These are phyloP conservation scores for Pomacea canaliculata DNA, from an alignment of 2,888 invertebrate genomes.

Conservation along the genomic window DNA sequence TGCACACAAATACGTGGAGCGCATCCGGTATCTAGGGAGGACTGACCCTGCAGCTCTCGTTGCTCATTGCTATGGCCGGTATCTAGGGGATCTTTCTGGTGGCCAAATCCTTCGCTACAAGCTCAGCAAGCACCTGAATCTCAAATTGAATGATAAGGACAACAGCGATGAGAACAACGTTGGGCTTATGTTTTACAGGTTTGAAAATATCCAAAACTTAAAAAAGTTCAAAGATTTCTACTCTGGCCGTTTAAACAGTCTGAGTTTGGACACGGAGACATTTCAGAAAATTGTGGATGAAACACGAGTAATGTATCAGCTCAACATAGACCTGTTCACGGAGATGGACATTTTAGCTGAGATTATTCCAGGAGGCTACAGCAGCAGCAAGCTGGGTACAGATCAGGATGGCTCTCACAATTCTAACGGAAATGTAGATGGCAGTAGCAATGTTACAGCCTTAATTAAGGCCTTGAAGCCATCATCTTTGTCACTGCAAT, in stretches of 20 bases:
- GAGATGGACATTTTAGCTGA: slow-evolving; percentile 2
- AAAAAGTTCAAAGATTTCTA: slow-evolving; percentile 1
- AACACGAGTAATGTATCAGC: not conserved
- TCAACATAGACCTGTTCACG: not conserved
- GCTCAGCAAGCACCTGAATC: not conserved
- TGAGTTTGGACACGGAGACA: not conserved
- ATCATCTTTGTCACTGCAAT: not conserved
- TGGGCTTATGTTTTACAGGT: not conserved
- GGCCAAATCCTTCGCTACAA: slow-evolving; percentile 38
- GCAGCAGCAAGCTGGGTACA: not conserved
- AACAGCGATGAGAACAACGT: not conserved
- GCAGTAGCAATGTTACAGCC: too few species aligned
- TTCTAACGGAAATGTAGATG: not conserved
- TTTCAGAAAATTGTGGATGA: slow-evolving; percentile 1
- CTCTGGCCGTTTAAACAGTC: not conserved
- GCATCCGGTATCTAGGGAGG: slow-evolving; percentile 29
- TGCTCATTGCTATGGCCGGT: slow-evolving; percentile 44
- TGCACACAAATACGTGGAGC: slow-evolving; percentile 37
- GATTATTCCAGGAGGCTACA: not conserved
- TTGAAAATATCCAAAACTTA: not conserved
- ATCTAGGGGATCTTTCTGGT: slow-evolving; percentile 49
- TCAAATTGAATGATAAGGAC: not conserved
- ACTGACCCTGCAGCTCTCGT: slow-evolving; percentile 34
- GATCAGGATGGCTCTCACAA: too few species aligned
- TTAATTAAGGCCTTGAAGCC: too few species aligned